phyloP scores from a whole-genome alignment of 1,140 invertebrate species.

The Triops cancriformis region DNA sequence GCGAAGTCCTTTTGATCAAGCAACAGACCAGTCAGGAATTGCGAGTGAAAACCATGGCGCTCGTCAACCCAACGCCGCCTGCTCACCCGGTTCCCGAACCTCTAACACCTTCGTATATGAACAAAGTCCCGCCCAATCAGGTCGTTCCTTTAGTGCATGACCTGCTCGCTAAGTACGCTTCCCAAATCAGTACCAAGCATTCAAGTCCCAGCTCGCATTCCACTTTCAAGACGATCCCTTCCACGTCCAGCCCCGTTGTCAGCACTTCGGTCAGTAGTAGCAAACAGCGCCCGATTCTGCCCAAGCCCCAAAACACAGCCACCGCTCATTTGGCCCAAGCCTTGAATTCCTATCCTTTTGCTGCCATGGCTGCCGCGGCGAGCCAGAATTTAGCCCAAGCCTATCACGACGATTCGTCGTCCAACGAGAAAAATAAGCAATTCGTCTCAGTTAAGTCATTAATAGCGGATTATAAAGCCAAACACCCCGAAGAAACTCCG shows the following conservation, averaged over 20 bases:
- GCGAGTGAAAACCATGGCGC: background rate
- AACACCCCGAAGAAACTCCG: constrained; percentile 33
- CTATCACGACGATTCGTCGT: background rate
- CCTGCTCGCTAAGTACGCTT: constrained; percentile 27
- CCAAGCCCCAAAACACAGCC: constrained; percentile 34
- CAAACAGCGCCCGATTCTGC: constrained; percentile 37
- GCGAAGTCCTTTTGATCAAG: constrained; percentile 48
- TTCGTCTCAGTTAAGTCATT: constrained; percentile 70
- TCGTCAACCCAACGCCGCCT: constrained; percentile 21
- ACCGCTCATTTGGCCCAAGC: constrained; percentile 19
- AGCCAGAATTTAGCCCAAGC: background rate
- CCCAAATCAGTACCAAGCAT: background rate
- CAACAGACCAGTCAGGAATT: background rate
- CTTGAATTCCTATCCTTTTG: background rate
- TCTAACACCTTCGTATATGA: constrained; percentile 15
- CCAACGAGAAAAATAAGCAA: constrained; percentile 35
- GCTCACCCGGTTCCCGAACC: background rate
- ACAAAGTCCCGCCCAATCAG: constrained; percentile 31
- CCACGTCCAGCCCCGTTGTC: constrained; percentile 24
- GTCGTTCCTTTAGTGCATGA: constrained; percentile 27
- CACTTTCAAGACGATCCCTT: constrained; percentile 22
- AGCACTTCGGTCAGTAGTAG: constrained; percentile 30
- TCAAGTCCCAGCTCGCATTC: constrained; percentile 20
- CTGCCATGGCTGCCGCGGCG: background rate
- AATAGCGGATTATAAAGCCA: constrained; percentile 67